These are phyloP conservation scores for Neomonachus schauinslandi DNA, from an alignment of 2,113 vertebrate genomes.

Conservation along the genomic window DNA sequence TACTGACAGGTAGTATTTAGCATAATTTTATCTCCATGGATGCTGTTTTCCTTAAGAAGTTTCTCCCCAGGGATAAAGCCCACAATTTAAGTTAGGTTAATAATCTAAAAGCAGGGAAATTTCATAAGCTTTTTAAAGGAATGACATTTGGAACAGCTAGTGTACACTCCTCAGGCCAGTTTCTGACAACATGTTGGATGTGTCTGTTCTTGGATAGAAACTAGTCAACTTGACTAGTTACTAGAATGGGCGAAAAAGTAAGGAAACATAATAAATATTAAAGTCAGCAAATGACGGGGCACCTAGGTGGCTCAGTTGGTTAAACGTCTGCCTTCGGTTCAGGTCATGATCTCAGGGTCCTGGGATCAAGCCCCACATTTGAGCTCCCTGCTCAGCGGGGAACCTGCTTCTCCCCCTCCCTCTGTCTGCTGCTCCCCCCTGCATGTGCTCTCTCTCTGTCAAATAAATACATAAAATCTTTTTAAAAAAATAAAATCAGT, in stretches of 20 bases:
- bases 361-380: neutral
- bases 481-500: neutral
- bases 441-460: neutral
- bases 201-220: neutral
- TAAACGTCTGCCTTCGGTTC: neutral
- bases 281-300: neutral
- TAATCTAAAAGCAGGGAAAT: conserved; percentile 1
- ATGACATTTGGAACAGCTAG: neutral
- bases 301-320: neutral
- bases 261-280: neutral
- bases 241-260: neutral
- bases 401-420: neutral
- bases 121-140: neutral
- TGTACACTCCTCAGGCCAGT: neutral
- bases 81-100: neutral
- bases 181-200: neutral
- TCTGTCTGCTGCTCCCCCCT: neutral
- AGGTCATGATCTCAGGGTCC: neutral
- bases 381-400: neutral
- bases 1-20: conserved; percentile 22
- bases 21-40: conserved; percentile 24
- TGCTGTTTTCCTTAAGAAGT: neutral
- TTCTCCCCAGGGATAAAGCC: conserved; percentile 30
- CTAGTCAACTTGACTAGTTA: neutral
- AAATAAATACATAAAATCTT: neutral